Evolutionary conservation across 2,888 invertebrate genomes (phyloP).

Genomic region (Drosophila nr. fundita): DNA sequence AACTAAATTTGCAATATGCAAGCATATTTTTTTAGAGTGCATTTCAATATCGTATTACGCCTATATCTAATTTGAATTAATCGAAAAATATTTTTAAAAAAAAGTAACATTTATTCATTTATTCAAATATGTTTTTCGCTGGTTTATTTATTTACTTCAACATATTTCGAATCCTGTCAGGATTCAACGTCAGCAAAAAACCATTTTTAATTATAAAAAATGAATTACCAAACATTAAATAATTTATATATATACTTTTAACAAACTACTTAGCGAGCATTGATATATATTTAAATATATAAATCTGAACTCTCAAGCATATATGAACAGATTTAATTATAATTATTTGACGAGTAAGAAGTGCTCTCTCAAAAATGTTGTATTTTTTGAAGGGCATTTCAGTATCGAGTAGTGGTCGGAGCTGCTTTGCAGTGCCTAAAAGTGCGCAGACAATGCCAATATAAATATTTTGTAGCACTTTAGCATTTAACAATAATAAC

Average conservation of each 20-base stretch:
- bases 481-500: constrained; percentile 70
- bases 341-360: rapidly evolving
- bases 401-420: background rate
- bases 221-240: too few relatives aligned
- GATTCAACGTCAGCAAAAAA: background rate
- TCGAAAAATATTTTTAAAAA: background rate
- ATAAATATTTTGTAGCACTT: constrained; percentile 69
- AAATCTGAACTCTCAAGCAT: too few relatives aligned
- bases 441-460: constrained; percentile 59
- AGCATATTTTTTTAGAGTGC: background rate
- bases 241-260: background rate
- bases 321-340: too few relatives aligned
- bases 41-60: background rate
- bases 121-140: too few relatives aligned
- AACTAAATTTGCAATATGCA: background rate
- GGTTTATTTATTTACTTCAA: too few relatives aligned
- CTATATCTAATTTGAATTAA: background rate
- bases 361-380: background rate
- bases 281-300: too few relatives aligned
- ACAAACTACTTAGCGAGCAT: background rate
- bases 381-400: constrained; percentile 14
- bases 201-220: background rate
- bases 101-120: background rate
- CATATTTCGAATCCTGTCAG: background rate
- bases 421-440: background rate